These are phyloP conservation scores for Rhynchophorus ferrugineus DNA, from an alignment of 1,140 invertebrate species.

Conservation along the genomic window DNA sequence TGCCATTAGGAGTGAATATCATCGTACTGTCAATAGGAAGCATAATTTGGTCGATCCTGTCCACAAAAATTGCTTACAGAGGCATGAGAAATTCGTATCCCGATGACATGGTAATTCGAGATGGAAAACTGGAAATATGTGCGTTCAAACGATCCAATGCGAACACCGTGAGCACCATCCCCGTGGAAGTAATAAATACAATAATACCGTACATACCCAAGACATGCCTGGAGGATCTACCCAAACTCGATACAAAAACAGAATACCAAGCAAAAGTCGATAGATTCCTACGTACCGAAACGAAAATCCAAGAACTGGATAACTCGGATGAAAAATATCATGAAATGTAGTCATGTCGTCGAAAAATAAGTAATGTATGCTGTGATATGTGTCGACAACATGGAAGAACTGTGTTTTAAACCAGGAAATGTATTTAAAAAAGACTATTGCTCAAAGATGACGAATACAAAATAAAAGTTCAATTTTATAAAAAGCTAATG, in stretches of 20 bases:
- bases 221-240: constrained; percentile 45
- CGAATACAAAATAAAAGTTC: too few species aligned
- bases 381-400: too few species aligned
- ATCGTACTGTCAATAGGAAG: constrained; percentile 52
- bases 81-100: constrained; percentile 54
- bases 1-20: constrained; percentile 49
- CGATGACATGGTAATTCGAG: constrained; percentile 36
- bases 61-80: constrained; percentile 49
- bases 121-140: too few species aligned
- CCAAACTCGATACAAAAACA: constrained; percentile 41
- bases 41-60: constrained; percentile 51
- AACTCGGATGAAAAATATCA: too few species aligned
- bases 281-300: constrained; percentile 26
- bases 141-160: not conserved
- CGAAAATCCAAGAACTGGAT: not conserved
- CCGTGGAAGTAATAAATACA: constrained; percentile 42
- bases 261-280: constrained; percentile 36
- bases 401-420: too few species aligned
- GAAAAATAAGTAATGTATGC: too few species aligned
- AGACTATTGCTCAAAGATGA: too few species aligned
- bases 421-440: too few species aligned
- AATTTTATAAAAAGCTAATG: too few species aligned
- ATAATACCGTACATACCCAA: constrained; percentile 44
- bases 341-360: too few species aligned
- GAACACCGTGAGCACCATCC: constrained; percentile 30